Base-by-base conservation (phyloP, 2,797 vertebrate species). In the Eulemur mongoz region DNA sequence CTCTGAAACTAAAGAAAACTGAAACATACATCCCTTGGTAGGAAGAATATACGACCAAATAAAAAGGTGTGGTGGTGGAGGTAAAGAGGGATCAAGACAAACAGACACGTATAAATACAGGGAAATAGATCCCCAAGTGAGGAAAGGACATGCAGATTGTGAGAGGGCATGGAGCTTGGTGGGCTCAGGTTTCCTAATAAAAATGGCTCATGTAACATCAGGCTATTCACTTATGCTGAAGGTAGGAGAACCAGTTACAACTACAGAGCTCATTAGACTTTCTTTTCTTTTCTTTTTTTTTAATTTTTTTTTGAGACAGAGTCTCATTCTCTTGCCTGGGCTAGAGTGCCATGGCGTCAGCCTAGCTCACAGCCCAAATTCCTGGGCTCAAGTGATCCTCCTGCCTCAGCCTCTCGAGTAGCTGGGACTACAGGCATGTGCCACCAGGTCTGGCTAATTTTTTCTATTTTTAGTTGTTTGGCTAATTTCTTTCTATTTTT, bases 1-100 rank as follows among this genome's bases (percentile, higher is more conserved):
- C 35, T 83, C 38, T 67, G 59, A 94, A 45, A 82, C 11, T 20
- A 59, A 95, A 90, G 61, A 96, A 97, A 93, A 97, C 91, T 25
- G 48, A 91, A 92, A 95, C 18, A 67, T 45, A 43, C 13, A 81
- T 32, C 14, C 69, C n/a, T 45, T 67, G 52, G 89, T 2, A 83
- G 14, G 65, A 80, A 90, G 38, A 79, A 79, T 9, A 80, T 1
- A 73, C 18, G 84, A 63, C 40, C 27, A 89, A 95, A 83, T 1
- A 91, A 86, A 86, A 95, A 83, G 59, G n/a, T 67, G n/a, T 57
- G 40, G 30, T 45, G 69, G 50, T 59, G 10, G 63, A 78, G 38
- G 10, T 6, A 1, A 54, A 88, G 43, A 97, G 43, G 96, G 4
- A 95, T 30, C 65, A 38, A 95, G 65, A 78, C n/a, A 73, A 90